These are phyloP conservation scores for Catocala nupta DNA, from an alignment of 2,888 invertebrate species.

Conservation along the genomic window DNA sequence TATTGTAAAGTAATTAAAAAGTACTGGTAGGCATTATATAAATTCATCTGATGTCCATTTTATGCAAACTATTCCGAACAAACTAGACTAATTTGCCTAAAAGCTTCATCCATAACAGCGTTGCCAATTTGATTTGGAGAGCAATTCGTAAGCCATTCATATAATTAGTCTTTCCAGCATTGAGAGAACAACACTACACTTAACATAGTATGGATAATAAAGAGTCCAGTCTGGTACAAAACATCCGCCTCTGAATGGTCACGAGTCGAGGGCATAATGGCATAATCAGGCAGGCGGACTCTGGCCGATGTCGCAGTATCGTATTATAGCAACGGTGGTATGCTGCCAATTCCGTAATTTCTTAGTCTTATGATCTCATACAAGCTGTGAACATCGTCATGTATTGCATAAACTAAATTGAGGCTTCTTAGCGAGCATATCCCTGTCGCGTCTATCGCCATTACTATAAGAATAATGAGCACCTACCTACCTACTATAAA, in stretches of 20 bases:
- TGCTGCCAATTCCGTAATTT: neutral
- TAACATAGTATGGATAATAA: neutral
- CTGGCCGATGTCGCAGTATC: neutral
- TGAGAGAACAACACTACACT: neutral
- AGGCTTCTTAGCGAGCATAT: too few relatives aligned
- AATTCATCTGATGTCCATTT: neutral
- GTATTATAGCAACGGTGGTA: conserved; percentile 1
- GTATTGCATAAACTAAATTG: neutral
- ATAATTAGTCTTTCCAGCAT: neutral
- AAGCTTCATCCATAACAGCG: too few relatives aligned
- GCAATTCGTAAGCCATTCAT: too few relatives aligned
- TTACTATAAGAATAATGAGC: too few relatives aligned
- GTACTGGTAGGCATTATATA: too few relatives aligned
- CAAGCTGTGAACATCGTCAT: neutral
- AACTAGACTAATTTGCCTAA: too few relatives aligned
- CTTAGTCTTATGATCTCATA: neutral
- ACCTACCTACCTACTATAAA: too few relatives aligned
- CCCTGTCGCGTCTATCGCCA: too few relatives aligned
- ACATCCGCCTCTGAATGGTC: conserved; percentile 13
- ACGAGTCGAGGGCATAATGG: conserved; percentile 15
- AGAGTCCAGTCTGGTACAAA: conserved; percentile 6
- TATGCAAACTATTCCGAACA: neutral
- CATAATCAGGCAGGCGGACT: neutral
- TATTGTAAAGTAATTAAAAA: too few relatives aligned
- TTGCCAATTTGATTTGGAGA: too few relatives aligned